These are phyloP conservation scores for Margaritifera margaritifera DNA, from an alignment of 2,888 invertebrate genomes.

Conservation along the genomic window DNA sequence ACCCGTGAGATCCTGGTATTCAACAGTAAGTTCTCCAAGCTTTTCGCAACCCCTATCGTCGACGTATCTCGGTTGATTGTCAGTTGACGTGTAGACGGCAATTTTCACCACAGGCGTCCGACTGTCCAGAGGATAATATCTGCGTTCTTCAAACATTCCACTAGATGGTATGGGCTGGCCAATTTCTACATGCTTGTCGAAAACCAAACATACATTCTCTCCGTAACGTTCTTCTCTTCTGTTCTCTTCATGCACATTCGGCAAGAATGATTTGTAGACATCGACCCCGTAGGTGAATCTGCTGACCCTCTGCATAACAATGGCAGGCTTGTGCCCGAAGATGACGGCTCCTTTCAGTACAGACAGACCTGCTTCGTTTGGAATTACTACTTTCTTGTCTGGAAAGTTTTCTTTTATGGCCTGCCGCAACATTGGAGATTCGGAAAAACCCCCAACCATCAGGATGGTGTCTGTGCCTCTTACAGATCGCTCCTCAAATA, in stretches of 20 bases:
- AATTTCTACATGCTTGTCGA: constrained; percentile 30
- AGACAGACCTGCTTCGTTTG: constrained; percentile 29
- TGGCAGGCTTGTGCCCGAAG: constrained; percentile 29
- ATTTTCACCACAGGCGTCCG: constrained; percentile 24
- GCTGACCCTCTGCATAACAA: constrained; percentile 21
- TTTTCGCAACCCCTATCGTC: constrained; percentile 24
- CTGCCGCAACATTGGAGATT: constrained; percentile 28
- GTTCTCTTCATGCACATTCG: not conserved
- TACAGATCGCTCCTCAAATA: constrained; percentile 17
- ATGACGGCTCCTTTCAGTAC: constrained; percentile 36
- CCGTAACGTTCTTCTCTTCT: not conserved
- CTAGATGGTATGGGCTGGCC: constrained; percentile 27
- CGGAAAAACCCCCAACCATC: constrained; percentile 35
- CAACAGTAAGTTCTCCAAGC: constrained; percentile 35
- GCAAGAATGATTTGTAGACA: not conserved
- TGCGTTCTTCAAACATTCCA: constrained; percentile 25
- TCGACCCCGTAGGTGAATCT: constrained; percentile 23
- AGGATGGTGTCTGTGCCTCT: constrained; percentile 21
- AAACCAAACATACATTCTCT: not conserved
- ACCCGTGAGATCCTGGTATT: constrained; percentile 17
- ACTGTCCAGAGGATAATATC: constrained; percentile 28
- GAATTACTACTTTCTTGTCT: constrained; percentile 22
- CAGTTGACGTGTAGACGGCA: constrained; percentile 24
- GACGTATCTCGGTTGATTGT: constrained; percentile 25
- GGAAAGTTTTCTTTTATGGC: constrained; percentile 16